Conservation (phyloP, 2,888 invertebrate genomes). For the Vandiemenella viatica region DNA sequence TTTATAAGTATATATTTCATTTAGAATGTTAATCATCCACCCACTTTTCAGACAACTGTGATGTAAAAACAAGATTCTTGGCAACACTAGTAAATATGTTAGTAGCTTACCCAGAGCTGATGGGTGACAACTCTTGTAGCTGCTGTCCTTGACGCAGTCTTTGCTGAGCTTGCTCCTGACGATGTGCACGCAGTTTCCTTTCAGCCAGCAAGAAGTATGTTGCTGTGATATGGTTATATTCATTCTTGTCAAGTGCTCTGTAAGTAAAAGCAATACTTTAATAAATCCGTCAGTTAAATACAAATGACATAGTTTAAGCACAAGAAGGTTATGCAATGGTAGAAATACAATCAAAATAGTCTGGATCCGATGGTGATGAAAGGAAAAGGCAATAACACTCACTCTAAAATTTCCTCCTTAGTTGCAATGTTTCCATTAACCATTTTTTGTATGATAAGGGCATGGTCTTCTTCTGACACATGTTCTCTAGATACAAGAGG, state of each 20-base stretch:
- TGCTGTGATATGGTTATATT: conserved; percentile 96
- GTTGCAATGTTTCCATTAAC: conserved; percentile 87
- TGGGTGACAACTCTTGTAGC: conserved; percentile 1
- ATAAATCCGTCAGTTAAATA: not conserved
- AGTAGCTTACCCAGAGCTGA: conserved; percentile 7
- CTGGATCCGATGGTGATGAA: not conserved
- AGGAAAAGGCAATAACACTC: conserved; percentile 27
- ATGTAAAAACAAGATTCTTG: too few species aligned
- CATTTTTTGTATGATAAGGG: conserved; percentile 87
- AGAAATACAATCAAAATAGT: not conserved
- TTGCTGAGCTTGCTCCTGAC: conserved; percentile 44
- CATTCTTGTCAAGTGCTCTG: conserved; percentile 83
- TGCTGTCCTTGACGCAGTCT: conserved; percentile 22
- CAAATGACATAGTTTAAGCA: not conserved
- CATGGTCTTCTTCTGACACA: conserved; percentile 80
- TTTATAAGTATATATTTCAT: too few species aligned
- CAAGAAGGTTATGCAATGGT: not conserved
- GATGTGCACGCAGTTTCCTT: conserved; percentile 65
- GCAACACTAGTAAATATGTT: too few species aligned
- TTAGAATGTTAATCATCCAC: too few species aligned
- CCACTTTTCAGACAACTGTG: too few species aligned
- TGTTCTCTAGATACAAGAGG: conserved; percentile 82
- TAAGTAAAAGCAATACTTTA: conserved; percentile 20
- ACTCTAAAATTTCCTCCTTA: conserved; percentile 87
- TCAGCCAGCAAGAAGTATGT: conserved; percentile 95